A percentile compares a stretch with the other conserved stretches of the same genome.
These are phyloP conservation scores for Molorchus minor DNA, from an alignment of 2,888 invertebrate species.

Conservation along the genomic window DNA sequence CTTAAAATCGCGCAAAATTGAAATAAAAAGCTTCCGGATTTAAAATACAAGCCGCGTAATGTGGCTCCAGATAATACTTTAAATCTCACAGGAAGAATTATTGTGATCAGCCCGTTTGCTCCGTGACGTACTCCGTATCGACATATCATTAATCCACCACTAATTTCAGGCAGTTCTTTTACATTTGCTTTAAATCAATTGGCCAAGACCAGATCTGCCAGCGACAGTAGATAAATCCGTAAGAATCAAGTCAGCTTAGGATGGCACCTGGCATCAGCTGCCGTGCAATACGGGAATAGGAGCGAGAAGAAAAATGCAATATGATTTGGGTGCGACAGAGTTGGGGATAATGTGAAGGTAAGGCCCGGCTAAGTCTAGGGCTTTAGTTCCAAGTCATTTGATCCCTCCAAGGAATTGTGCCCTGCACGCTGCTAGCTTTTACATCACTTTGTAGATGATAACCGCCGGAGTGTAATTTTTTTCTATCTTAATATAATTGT, in stretches of 20 bases:
- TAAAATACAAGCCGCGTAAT: conserved; percentile 56
- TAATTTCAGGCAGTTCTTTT: conserved; percentile 44
- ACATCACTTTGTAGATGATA: conserved; percentile 32
- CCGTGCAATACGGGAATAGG: conserved; percentile 48
- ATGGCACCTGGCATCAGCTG: conserved; percentile 58
- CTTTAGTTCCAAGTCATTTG: conserved; percentile 61
- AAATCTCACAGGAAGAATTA: conserved; percentile 52
- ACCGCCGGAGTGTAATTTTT: conserved; percentile 15
- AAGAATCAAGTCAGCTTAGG: conserved; percentile 57
- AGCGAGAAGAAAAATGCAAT: conserved; percentile 43
- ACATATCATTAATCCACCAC: conserved; percentile 44
- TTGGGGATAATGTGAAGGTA: conserved; percentile 53
- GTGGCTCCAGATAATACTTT: conserved; percentile 50
- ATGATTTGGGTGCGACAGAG: conserved; percentile 45
- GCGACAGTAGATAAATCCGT: conserved; percentile 59
- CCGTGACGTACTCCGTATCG: conserved; percentile 41
- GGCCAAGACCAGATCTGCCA: conserved; percentile 54
- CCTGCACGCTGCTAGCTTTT: conserved; percentile 45
- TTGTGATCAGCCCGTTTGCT: conserved; percentile 34
- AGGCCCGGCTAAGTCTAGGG: conserved; percentile 58
- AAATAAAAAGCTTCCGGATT: conserved; percentile 61
- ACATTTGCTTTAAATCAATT: conserved; percentile 55
- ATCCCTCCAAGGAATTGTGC: conserved; percentile 61
- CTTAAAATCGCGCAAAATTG: conserved; percentile 57
- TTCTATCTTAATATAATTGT: conserved; percentile 3